Base-by-base conservation (phyloP, 35 echinoderm and acorn worm species). In the Lytechinus pictus region DNA sequence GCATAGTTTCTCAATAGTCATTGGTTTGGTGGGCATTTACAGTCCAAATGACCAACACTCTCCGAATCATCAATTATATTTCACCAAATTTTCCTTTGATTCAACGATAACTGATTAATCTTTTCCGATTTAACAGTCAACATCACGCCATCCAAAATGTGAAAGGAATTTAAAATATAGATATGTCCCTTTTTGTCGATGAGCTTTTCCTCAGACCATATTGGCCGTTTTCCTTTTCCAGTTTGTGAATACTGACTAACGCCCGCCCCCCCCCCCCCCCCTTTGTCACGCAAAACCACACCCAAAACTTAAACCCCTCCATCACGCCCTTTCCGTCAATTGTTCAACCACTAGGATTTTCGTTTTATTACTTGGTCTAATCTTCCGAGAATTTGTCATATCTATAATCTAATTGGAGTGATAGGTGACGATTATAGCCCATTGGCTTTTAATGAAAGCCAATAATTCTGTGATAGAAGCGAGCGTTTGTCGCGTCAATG, bases 211-310 rank as follows among this genome's bases (percentile, higher is more conserved):
- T 44, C 2, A 44, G 33, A 44, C 33, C 33, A 44, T 44, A 2
- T 44, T 44, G 0, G 33, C 33, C 33, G 33, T 44, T 44, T 44
- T 44, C 2, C 33, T 79, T 79, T 79, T 8, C 19, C 8, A 24
- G 21, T 79, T 79, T 79, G 16, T n/a, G 1, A n/a, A 79, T 79
- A 24, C 16, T 79, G 66, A 79, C 66, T 79, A 79, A 24, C 8
- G 66, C n/a, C 66, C 66, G 4, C 21, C 33, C 33, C 66, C 66
- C 21, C 21, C 33, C 33, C 33, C 66, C 66, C 21, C 6, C 66
- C n/a, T 79, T 79, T 79, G 66, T 79, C 66, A 79, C 66, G 66
- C 66, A 24, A 79, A 79, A 79, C 66, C 66, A 79, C 66, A n/a
- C 66, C 66, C 21, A 79, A 6, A n/a, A 79, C 21, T 24, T 24